Base-by-base conservation (phyloP, 2,113 vertebrate genomes). In the Solea solea region DNA sequence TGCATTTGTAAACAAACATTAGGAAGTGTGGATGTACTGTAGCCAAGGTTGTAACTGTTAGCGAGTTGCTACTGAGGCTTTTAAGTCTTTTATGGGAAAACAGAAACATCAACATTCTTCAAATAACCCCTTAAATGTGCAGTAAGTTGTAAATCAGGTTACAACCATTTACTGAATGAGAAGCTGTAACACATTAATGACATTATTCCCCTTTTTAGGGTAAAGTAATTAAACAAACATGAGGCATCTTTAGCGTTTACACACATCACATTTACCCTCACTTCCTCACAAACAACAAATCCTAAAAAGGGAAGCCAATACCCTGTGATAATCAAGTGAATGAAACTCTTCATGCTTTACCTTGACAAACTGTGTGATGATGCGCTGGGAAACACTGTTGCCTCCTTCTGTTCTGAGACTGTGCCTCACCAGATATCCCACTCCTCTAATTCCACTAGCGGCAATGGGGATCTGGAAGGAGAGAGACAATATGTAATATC, bases 351-450 rank as follows among this genome's bases (percentile, higher is more conserved):
- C 39, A 11, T 44, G 1, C 16, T 73, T 92, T 87, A 98, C 98
- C 96, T 99, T 99, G 67, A 97, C 87, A 39, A 99, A 95, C 48
- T 97, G 95, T 65, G 92, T 95, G 84, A 96, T 92, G 71, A 96
- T 92, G 62, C 93, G 97, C 58, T 96, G 90, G 0, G 96, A 94
- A 53, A 97, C 69, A 46, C 70, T 89, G 11, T 70, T 69, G 53
- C 87, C 85, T 80, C 87, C 94, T 53, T 78, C 92, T 0, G 85
- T 88, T 76, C 93, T 92, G 11, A 98, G 94, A 78, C 97, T 94
- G 78, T 99, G 89, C 71, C 95, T 96, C 96, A 97, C 95, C 44
- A 98, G 94, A 86, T 92, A 99, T 55, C 98, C 98, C 95, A 98
- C 94, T 21, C 92, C 97, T 85, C 96, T 90, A 89, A 99, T 94